These are phyloP conservation scores for Protophormia terraenovae DNA, from an alignment of 2,888 invertebrate species.

Conservation along the genomic window DNA sequence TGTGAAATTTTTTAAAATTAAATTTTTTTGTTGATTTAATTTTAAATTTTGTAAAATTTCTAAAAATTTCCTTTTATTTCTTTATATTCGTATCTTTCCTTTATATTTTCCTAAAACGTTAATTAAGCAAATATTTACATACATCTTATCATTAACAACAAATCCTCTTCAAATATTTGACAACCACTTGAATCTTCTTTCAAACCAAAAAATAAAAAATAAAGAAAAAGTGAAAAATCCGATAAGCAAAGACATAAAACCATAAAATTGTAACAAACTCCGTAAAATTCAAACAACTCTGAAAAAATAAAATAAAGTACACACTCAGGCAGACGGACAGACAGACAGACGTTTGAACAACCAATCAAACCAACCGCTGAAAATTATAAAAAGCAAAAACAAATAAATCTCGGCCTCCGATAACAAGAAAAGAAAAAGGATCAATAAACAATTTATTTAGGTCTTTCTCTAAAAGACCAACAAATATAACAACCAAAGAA, in stretches of 20 bases:
- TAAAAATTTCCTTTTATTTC: too few relatives aligned
- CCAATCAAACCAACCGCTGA: too few relatives aligned
- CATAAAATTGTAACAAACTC: constrained; percentile 49
- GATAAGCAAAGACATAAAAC: neutral
- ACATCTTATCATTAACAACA: constrained; percentile 21
- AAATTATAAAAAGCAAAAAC: constrained; percentile 28
- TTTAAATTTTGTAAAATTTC: too few relatives aligned
- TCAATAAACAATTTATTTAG: constrained; percentile 38
- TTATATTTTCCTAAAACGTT: neutral
- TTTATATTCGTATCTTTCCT: too few relatives aligned
- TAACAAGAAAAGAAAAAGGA: constrained; percentile 46
- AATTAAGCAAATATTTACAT: neutral
- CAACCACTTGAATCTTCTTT: constrained; percentile 38
- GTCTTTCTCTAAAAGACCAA: neutral
- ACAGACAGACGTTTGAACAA: too few relatives aligned
- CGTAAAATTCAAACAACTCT: neutral
- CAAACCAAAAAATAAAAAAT: neutral
- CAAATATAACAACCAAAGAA: constrained; percentile 9
- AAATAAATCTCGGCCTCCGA: constrained; percentile 55
- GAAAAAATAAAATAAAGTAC: neutral
- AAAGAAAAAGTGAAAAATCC: constrained; percentile 14
- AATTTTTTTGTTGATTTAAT: too few relatives aligned
- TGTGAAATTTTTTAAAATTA: too few relatives aligned
- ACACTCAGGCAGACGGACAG: too few relatives aligned
- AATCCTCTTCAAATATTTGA: constrained; percentile 53